Conservation (phyloP, 1,140 invertebrate genomes). For the Neocloeon triangulifer region DNA sequence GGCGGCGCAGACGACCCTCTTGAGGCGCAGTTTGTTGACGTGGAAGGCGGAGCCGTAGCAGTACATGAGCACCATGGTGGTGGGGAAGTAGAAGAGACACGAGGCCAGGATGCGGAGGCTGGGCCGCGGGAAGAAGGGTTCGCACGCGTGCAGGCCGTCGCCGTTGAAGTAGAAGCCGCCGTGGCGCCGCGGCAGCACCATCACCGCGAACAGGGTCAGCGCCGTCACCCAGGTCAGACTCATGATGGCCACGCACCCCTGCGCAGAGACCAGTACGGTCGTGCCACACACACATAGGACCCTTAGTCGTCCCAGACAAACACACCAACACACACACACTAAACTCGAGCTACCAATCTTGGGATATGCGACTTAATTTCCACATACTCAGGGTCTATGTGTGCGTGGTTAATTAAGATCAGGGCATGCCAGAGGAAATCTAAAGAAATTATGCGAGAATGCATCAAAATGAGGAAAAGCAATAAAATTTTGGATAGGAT, state of each 20-base stretch:
- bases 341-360: too few relatives aligned
- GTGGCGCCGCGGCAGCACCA: conserved; percentile 45
- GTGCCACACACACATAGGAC: too few relatives aligned
- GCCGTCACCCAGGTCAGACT: conserved; percentile 61
- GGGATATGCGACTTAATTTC: too few relatives aligned
- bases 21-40: conserved; percentile 53
- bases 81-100: conserved; percentile 68
- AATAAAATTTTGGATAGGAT: too few relatives aligned
- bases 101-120: conserved; percentile 55
- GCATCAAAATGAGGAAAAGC: too few relatives aligned
- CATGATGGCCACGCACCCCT: conserved; percentile 59
- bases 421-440: too few relatives aligned
- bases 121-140: conserved; percentile 57
- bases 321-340: too few relatives aligned
- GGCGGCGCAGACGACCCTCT: conserved; percentile 24
- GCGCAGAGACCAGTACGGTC: conserved; percentile 8
- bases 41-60: conserved; percentile 73
- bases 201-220: conserved; percentile 49
- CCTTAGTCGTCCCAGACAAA: too few relatives aligned
- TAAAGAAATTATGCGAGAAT: too few relatives aligned
- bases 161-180: conserved; percentile 60
- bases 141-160: conserved; percentile 60
- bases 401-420: too few relatives aligned
- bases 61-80: conserved; percentile 75
- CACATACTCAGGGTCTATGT: too few relatives aligned